A percentile compares a stretch with the other conserved stretches of the same genome.
These are phyloP conservation scores for Epistrophe grossulariae DNA, from an alignment of 2,888 invertebrate species.

Conservation along the genomic window DNA sequence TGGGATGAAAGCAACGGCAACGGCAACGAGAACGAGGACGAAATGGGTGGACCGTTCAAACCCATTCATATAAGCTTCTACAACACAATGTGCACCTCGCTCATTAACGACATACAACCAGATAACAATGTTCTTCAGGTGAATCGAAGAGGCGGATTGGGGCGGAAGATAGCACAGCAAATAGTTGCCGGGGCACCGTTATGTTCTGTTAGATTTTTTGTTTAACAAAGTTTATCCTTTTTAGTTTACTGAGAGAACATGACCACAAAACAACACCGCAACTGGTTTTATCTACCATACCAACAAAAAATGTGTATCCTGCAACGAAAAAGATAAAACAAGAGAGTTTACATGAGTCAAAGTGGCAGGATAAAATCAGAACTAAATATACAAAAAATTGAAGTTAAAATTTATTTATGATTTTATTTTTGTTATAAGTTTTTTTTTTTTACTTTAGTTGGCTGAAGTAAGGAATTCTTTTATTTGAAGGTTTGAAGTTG, in stretches of 20 bases:
- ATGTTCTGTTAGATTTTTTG: slow-evolving; percentile 43
- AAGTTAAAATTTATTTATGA: slow-evolving; percentile 22
- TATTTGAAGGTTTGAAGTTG: too few relatives aligned
- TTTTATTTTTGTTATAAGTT: not conserved
- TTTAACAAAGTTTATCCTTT: slow-evolving; percentile 52
- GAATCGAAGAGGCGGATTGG: not conserved
- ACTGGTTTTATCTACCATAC: slow-evolving; percentile 49
- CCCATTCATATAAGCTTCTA: slow-evolving; percentile 15
- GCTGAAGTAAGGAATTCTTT: too few relatives aligned
- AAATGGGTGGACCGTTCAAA: slow-evolving; percentile 13
- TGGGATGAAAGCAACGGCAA: not conserved
- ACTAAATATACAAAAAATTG: not conserved
- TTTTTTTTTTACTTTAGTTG: too few relatives aligned
- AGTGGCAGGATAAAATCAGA: slow-evolving; percentile 23
- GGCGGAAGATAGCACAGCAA: not conserved
- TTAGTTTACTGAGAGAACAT: slow-evolving; percentile 43
- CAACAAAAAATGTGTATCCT: slow-evolving; percentile 52
- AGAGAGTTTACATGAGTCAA: not conserved
- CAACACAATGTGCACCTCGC: slow-evolving; percentile 35
- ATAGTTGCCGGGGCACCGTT: slow-evolving; percentile 34
- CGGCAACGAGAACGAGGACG: not conserved
- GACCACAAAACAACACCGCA: slow-evolving; percentile 61
- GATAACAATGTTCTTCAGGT: slow-evolving; percentile 7
- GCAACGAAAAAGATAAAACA: slow-evolving; percentile 55
- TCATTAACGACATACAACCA: slow-evolving; percentile 49